Percentiles rank a stretch among this genome's conserved stretches.
Evolutionary conservation across 2,888 invertebrate genomes (phyloP).

Genomic region (Campoplex capitator): DNA sequence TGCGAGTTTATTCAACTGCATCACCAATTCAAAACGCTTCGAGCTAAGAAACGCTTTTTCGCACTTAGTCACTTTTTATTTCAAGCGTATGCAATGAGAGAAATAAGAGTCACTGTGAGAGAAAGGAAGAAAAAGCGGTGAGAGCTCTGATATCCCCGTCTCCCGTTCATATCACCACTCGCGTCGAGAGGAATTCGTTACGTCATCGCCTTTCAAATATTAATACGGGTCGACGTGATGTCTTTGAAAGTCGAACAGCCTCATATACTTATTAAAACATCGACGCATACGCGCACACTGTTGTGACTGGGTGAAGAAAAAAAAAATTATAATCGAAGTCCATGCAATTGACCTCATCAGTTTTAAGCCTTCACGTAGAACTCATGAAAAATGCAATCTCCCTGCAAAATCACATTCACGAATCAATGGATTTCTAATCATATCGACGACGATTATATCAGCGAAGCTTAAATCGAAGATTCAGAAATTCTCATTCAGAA

Average conservation of each 20-base stretch:
- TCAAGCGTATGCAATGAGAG: constrained; percentile 19
- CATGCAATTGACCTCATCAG: background rate
- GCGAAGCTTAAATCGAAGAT: background rate
- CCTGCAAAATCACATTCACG: background rate
- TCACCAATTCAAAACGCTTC: constrained; percentile 48
- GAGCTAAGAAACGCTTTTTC: constrained; percentile 46
- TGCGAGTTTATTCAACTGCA: constrained; percentile 35
- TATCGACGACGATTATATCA: background rate
- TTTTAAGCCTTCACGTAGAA: background rate
- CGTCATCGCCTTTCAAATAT: constrained; percentile 70
- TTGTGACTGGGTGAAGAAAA: constrained; percentile 1
- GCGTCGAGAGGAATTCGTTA: constrained; percentile 67
- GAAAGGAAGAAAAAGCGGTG: constrained; percentile 22
- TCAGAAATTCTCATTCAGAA: background rate
- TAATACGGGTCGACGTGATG: constrained; percentile 66
- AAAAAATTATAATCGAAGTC: constrained; percentile 7
- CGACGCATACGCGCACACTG: background rate
- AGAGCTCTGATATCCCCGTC: constrained; percentile 46
- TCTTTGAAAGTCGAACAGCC: constrained; percentile 33
- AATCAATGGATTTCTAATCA: background rate
- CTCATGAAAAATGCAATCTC: background rate
- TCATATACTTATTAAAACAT: background rate
- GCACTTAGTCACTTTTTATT: constrained; percentile 56
- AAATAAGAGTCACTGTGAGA: background rate
- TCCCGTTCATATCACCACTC: constrained; percentile 61